phyloP scores from a whole-genome alignment of 2,888 invertebrate species.

The Muschampia plurimacula region DNA sequence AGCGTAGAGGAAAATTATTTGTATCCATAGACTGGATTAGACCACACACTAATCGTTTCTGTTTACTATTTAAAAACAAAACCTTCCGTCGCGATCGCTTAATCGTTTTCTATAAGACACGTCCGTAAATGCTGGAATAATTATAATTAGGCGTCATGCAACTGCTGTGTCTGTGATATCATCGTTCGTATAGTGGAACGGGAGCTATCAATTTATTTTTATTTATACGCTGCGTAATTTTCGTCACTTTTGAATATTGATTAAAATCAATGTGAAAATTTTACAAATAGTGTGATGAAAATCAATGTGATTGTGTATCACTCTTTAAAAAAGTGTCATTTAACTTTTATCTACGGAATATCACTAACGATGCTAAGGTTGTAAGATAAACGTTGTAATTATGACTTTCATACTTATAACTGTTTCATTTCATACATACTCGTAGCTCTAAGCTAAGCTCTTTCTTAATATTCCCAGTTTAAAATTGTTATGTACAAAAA shows the following conservation, averaged over 20 bases:
- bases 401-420: too few species aligned
- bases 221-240: neutral
- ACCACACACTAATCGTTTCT: too few species aligned
- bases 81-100: neutral
- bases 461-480: too few species aligned
- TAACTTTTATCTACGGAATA: too few species aligned
- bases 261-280: neutral
- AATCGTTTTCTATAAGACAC: neutral
- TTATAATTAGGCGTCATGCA: slow-evolving; percentile 24
- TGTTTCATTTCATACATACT: too few species aligned
- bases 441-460: too few species aligned
- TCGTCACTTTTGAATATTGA: neutral
- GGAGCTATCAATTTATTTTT: slow-evolving; percentile 10
- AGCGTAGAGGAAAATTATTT: too few species aligned
- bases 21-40: too few species aligned
- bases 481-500: neutral
- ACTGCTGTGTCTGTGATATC: slow-evolving; percentile 18
- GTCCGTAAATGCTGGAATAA: slow-evolving; percentile 14
- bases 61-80: neutral
- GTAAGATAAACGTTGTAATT: too few species aligned
- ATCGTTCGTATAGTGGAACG: slow-evolving; percentile 19
- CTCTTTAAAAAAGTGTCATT: too few species aligned
- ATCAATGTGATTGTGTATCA: too few species aligned
- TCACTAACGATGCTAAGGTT: too few species aligned
- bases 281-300: neutral